Evolutionary conservation across 2,113 vertebrate genomes (phyloP).

Genomic region (Cisticola juncidis): DNA sequence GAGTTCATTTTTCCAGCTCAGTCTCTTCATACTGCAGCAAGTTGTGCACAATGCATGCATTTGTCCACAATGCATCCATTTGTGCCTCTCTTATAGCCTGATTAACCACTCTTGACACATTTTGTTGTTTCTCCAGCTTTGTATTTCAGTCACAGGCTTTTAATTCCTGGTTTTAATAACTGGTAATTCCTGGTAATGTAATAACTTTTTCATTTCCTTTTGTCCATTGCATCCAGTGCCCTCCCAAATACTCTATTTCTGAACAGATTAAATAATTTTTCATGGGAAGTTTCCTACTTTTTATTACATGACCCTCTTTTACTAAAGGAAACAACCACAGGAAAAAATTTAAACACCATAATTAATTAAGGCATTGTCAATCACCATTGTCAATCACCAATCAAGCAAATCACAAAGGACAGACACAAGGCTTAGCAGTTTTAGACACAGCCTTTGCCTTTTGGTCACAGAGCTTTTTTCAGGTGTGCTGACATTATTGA

Average conservation of each 20-base stretch:
- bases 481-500: neutral
- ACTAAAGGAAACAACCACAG: neutral
- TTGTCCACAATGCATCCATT: neutral
- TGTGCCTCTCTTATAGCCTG: neutral
- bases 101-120: fast-evolving
- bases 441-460: neutral
- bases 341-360: neutral
- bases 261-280: neutral
- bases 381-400: neutral
- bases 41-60: neutral
- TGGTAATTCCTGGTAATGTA: neutral
- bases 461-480: neutral
- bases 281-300: neutral
- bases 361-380: neutral
- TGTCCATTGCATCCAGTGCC: neutral
- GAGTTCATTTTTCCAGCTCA: neutral
- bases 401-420: neutral
- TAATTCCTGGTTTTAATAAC: neutral
- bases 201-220: neutral
- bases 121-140: neutral
- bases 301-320: neutral
- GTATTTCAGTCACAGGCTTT: neutral
- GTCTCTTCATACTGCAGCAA: neutral
- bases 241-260: neutral
- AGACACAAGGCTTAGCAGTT: neutral